Percentiles rank a stretch among this genome's conserved stretches.
phyloP scores from a whole-genome alignment of 2,113 vertebrate species.

The Anseranas semipalmata region DNA sequence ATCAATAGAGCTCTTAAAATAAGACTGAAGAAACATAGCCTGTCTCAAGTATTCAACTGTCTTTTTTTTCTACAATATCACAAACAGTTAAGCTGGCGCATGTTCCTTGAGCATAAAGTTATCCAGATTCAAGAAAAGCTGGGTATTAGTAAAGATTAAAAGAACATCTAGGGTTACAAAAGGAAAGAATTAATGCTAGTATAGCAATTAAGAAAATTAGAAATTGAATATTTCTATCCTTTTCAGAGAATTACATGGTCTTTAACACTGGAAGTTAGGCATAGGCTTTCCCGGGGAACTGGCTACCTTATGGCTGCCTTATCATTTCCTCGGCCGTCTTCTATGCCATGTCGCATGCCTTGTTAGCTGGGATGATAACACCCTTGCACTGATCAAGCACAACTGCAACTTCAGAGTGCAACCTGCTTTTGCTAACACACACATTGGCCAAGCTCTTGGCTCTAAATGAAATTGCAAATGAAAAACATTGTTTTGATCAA shows the following conservation, averaged over 20 bases:
- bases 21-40: background rate
- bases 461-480: rapidly evolving
- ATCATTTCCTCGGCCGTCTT: background rate
- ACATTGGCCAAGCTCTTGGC: background rate
- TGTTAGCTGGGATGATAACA: background rate
- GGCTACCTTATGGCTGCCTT: background rate
- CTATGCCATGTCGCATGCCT: rapidly evolving
- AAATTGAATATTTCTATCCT: too few relatives aligned
- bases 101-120: background rate
- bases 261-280: background rate
- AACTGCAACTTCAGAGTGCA: background rate
- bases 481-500: slow-evolving; percentile 1
- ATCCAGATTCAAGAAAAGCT: background rate
- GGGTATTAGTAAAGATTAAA: background rate
- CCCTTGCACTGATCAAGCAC: background rate
- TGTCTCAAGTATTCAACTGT: background rate
- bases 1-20: background rate
- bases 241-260: background rate
- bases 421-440: background rate
- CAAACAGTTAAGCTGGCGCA: background rate
- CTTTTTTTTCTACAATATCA: background rate
- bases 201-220: background rate
- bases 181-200: background rate
- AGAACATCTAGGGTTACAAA: background rate
- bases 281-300: background rate